phyloP scores from a whole-genome alignment of 2,797 vertebrate species.

The Meriones psammophilus region DNA sequence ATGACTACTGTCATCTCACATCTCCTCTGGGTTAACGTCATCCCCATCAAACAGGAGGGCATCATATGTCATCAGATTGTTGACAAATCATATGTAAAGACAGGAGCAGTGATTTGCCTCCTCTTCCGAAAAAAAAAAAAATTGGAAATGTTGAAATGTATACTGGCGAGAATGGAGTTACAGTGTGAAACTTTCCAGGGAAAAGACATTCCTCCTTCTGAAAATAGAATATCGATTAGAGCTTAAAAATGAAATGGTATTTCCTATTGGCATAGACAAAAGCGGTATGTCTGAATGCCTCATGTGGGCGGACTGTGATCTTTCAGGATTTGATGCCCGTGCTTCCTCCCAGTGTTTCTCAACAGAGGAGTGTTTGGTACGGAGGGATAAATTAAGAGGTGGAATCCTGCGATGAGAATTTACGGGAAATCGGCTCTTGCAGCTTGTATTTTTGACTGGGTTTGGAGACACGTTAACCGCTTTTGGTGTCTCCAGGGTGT shows the following conservation, averaged over 20 bases:
- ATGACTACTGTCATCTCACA: not conserved
- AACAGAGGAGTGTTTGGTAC: conserved; percentile 66
- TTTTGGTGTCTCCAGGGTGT: conserved; percentile 88
- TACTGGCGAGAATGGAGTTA: not conserved
- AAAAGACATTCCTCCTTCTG: conserved; percentile 21
- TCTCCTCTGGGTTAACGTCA: not conserved
- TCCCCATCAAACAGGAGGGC: not conserved
- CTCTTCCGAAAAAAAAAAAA: not conserved
- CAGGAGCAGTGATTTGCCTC: not conserved
- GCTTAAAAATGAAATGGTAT: conserved; percentile 55
- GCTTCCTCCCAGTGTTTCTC: conserved; percentile 72
- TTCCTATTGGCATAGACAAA: conserved; percentile 16
- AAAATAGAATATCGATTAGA: not conserved
- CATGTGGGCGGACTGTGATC: conserved; percentile 66
- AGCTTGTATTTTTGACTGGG: conserved; percentile 88
- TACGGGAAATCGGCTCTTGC: conserved; percentile 77
- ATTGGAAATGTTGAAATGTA: not conserved
- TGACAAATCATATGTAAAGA: conserved; percentile 19
- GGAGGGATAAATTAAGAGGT: conserved; percentile 80
- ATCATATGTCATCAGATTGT: not conserved
- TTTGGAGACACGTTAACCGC: conserved; percentile 89
- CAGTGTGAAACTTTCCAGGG: conserved; percentile 8
- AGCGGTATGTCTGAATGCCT: conserved; percentile 5
- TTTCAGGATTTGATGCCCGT: conserved; percentile 73
- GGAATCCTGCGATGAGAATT: conserved; percentile 79